Conservation (phyloP, 1,140 invertebrate species). For the Camponotus pennsylvanicus region DNA sequence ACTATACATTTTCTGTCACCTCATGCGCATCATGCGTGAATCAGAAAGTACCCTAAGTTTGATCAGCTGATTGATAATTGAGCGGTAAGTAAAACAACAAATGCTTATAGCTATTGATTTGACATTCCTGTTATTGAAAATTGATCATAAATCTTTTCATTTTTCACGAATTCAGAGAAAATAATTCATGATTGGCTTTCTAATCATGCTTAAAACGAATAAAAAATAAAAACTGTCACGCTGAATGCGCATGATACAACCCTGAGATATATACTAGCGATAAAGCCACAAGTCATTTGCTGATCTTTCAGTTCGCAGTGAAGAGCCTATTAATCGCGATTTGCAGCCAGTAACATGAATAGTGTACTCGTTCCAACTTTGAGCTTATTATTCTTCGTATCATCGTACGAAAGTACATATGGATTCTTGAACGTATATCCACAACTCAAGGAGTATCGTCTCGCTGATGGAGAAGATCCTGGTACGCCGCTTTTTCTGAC, state of each 20-base stretch:
- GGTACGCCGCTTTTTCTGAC: slow-evolving; percentile 90
- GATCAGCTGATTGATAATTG: background rate
- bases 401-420: slow-evolving; percentile 3
- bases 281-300: background rate
- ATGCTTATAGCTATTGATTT: no score
- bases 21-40: no score
- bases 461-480: slow-evolving; percentile 83
- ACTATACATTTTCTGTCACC: no score
- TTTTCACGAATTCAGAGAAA: no score
- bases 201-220: no score
- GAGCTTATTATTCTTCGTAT: slow-evolving; percentile 5
- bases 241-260: no score
- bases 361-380: background rate
- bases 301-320: background rate
- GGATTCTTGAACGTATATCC: slow-evolving; percentile 82
- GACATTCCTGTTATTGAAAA: no score
- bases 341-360: background rate
- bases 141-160: no score
- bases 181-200: no score
- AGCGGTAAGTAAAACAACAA: background rate
- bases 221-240: no score
- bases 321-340: background rate
- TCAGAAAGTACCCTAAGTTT: no score
- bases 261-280: no score
- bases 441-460: slow-evolving; percentile 74